Conservation (phyloP, 1,140 invertebrate genomes). For the Halesus radiatus region DNA sequence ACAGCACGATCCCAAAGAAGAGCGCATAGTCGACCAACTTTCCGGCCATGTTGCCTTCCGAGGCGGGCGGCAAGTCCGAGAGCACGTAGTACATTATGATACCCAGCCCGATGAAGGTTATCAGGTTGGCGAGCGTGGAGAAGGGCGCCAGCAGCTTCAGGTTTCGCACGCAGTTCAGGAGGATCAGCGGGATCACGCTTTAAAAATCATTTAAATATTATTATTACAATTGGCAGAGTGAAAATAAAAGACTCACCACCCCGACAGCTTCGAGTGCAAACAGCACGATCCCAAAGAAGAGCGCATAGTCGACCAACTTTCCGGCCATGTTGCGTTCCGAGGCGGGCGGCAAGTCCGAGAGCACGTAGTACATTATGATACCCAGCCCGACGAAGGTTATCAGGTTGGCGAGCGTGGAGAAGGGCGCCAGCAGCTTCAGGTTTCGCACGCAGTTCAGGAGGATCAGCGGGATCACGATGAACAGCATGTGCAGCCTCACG, state of each 20-base stretch:
- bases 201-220: too few relatives aligned
- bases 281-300: constrained; percentile 89
- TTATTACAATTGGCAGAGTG: too few relatives aligned
- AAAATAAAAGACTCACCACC: constrained; percentile 74
- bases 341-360: constrained; percentile 73
- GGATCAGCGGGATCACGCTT: constrained; percentile 78
- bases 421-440: constrained; percentile 84
- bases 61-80: constrained; percentile 72
- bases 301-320: constrained; percentile 72
- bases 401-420: constrained; percentile 85
- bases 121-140: constrained; percentile 83
- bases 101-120: constrained; percentile 78
- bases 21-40: constrained; percentile 74
- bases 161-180: constrained; percentile 82
- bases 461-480: constrained; percentile 78
- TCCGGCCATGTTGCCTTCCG: constrained; percentile 72
- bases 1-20: constrained; percentile 90
- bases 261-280: constrained; percentile 93
- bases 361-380: constrained; percentile 79
- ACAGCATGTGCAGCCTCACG: constrained; percentile 72
- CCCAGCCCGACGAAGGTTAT: constrained; percentile 79
- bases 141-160: constrained; percentile 86
- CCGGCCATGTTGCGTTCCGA: constrained; percentile 72
- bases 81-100: constrained; percentile 80
- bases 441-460: constrained; percentile 82